These are phyloP conservation scores for Myotis myotis DNA, from an alignment of 2,797 vertebrate species.

Conservation along the genomic window DNA sequence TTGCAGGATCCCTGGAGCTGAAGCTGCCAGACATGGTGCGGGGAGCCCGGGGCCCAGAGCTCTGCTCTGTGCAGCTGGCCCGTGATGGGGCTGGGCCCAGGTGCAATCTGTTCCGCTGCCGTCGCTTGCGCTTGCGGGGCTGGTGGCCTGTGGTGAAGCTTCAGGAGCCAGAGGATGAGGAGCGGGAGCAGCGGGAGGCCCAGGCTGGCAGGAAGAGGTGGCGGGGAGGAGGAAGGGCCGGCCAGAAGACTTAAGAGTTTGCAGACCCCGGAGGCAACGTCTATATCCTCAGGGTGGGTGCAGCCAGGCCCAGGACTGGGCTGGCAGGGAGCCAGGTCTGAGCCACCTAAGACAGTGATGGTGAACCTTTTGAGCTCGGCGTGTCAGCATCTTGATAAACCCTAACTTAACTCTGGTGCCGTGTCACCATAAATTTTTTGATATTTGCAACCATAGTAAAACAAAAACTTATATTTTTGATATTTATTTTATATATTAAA, in stretches of 20 bases:
- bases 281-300: conserved; percentile 89
- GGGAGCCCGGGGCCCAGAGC: conserved; percentile 86
- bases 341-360: neutral
- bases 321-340: neutral
- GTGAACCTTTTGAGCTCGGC: no score
- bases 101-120: conserved; percentile 92
- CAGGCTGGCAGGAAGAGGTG: conserved; percentile 87
- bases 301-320: neutral
- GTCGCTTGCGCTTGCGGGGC: conserved; percentile 89
- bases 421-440: no score
- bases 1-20: conserved; percentile 92
- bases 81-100: conserved; percentile 88
- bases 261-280: conserved; percentile 88
- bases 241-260: conserved; percentile 89
- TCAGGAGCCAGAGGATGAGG: conserved; percentile 89
- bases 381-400: no score
- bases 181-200: conserved; percentile 88
- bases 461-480: no score
- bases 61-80: conserved; percentile 91
- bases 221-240: conserved; percentile 84
- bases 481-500: no score
- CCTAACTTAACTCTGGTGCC: no score
- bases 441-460: no score
- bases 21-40: conserved; percentile 92
- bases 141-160: conserved; percentile 95